A percentile compares a stretch with the other conserved stretches of the same genome.
phyloP scores from a whole-genome alignment of 2,797 vertebrate genomes.

The Channa striata region DNA sequence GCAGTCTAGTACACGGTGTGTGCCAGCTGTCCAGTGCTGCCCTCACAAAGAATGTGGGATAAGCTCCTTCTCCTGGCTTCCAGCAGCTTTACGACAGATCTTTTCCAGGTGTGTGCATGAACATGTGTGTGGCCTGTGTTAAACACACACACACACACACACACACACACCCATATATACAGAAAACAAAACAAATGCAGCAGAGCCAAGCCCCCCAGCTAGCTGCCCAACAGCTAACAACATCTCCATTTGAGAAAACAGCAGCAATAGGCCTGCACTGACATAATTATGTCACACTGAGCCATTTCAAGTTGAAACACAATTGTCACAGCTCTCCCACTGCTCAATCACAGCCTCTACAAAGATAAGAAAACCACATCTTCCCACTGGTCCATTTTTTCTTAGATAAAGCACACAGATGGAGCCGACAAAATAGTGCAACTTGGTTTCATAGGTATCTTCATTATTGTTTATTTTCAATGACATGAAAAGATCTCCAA shows the following conservation, averaged over 20 bases:
- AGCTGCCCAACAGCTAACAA: constrained; percentile 49
- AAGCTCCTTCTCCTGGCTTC: constrained; percentile 75
- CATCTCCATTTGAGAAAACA: constrained; percentile 61
- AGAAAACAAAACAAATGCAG: constrained; percentile 25
- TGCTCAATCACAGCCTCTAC: constrained; percentile 47
- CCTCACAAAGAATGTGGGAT: constrained; percentile 76
- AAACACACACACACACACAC: constrained; percentile 15
- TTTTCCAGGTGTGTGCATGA: constrained; percentile 72
- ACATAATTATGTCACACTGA: constrained; percentile 69
- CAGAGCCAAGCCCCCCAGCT: constrained; percentile 36
- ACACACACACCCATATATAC: too few relatives aligned
- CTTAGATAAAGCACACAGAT: not conserved
- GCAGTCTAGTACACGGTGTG: constrained; percentile 23
- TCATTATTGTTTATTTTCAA: not conserved
- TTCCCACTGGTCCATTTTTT: constrained; percentile 8
- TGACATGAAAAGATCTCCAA: not conserved
- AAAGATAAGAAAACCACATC: constrained; percentile 50
- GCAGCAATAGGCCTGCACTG: constrained; percentile 56
- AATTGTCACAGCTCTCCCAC: constrained; percentile 60
- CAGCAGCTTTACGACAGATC: constrained; percentile 66
- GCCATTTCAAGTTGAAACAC: constrained; percentile 60
- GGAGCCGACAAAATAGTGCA: not conserved
- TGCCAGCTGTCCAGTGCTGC: constrained; percentile 75
- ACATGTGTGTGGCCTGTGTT: constrained; percentile 8
- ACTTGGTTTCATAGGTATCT: not conserved